Percentiles rank a stretch among this genome's conserved stretches.
Evolutionary conservation across 92 coral and sea anemone genomes (phyloP).

Genomic region (Meandrina meandrites): DNA sequence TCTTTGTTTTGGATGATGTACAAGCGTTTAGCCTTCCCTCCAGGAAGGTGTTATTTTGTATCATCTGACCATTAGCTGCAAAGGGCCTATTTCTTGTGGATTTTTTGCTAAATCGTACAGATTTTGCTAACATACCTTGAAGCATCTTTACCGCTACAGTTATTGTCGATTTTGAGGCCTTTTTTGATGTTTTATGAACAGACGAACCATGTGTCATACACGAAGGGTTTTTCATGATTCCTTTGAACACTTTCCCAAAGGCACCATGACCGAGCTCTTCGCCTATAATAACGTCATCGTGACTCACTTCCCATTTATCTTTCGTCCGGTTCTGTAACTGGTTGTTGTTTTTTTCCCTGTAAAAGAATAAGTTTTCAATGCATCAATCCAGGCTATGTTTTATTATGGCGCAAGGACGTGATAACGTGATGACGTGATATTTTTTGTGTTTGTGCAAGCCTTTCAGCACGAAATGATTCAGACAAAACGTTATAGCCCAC

Average conservation of each 20-base stretch:
- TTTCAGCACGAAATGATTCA: no score
- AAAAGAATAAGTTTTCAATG: not conserved
- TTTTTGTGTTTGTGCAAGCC: no score
- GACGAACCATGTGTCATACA: not conserved
- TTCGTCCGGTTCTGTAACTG: not conserved
- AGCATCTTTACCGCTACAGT: not conserved
- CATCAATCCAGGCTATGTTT: no score
- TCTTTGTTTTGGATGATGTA: no score
- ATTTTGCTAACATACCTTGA: not conserved
- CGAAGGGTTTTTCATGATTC: not conserved
- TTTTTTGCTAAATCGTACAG: not conserved
- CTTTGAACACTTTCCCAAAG: not conserved
- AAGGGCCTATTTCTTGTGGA: no score
- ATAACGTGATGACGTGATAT: no score
- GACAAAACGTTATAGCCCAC: no score
- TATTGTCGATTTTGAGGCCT: not conserved
- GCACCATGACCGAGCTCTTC: constrained; percentile 4
- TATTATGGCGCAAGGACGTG: no score
- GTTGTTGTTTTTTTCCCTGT: not conserved
- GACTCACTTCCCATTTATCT: not conserved
- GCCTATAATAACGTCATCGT: not conserved
- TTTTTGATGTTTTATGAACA: not conserved
- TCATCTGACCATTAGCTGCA: no score
- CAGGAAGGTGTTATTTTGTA: no score
- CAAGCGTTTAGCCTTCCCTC: no score